Evolutionary conservation across 1,140 invertebrate genomes (phyloP).

Genomic region (Halyomorpha halys): DNA sequence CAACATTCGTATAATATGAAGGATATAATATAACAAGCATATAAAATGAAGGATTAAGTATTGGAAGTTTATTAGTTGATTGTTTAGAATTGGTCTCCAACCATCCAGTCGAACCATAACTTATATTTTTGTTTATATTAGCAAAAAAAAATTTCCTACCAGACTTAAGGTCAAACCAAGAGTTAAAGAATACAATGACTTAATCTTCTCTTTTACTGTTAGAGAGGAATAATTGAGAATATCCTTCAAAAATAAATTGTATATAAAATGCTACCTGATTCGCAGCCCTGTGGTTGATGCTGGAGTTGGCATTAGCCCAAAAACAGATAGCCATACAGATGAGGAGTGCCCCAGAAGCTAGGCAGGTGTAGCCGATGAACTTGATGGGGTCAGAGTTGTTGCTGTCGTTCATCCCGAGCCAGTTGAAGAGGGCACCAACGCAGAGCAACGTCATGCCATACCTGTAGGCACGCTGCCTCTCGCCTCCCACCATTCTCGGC

Average conservation of each 20-base stretch:
- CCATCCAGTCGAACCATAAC: no score
- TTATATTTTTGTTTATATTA: no score
- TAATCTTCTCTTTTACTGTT: no score
- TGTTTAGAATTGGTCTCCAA: no score
- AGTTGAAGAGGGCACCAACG: slow-evolving; percentile 64
- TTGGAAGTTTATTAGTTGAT: no score
- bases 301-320: slow-evolving; percentile 43
- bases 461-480: slow-evolving; percentile 48
- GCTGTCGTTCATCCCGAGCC: slow-evolving; percentile 60
- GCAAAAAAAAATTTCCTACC: no score
- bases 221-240: no score
- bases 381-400: slow-evolving; percentile 50
- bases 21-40: no score
- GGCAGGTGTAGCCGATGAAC: slow-evolving; percentile 62
- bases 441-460: slow-evolving; percentile 64
- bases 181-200: no score
- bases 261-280: slow-evolving; percentile 24
- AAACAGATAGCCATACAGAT: slow-evolving; percentile 66
- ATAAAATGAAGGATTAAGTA: no score
- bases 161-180: no score
- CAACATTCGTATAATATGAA: no score
- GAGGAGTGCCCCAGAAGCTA: slow-evolving; percentile 58
- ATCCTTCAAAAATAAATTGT: not conserved
- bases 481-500: slow-evolving; percentile 24
- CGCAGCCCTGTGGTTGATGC: slow-evolving; percentile 1